phyloP scores from a whole-genome alignment of 2,888 invertebrate genomes.

The Sesamia inferens region DNA sequence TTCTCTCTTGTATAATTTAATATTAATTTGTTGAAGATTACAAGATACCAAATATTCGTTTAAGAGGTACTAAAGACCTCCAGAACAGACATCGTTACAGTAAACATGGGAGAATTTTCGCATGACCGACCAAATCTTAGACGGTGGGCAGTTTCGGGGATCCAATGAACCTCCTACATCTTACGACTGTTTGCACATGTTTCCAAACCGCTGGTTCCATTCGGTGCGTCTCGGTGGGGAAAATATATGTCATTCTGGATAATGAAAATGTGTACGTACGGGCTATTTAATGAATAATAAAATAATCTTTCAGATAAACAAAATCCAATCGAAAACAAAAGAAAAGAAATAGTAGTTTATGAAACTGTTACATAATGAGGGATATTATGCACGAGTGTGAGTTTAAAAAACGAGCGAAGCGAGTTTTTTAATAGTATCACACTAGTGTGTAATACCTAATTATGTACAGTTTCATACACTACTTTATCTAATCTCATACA shows the following conservation, averaged over 20 bases:
- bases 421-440: too few species aligned
- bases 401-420: too few species aligned
- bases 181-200: conserved; percentile 25
- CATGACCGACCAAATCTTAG: conserved; percentile 33
- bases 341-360: too few species aligned
- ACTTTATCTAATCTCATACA: too few species aligned
- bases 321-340: too few species aligned
- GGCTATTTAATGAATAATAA: not conserved
- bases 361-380: too few species aligned
- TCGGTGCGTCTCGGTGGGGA: conserved; percentile 10
- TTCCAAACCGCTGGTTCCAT: conserved; percentile 47
- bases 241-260: conserved; percentile 36
- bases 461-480: too few species aligned
- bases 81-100: conserved; percentile 24
- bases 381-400: too few species aligned
- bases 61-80: not conserved
- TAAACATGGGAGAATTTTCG: conserved; percentile 30
- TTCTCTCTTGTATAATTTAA: too few species aligned
- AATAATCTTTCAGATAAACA: too few species aligned
- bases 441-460: too few species aligned
- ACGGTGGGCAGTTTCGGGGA: conserved; percentile 17
- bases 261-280: not conserved
- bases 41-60: not conserved
- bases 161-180: conserved; percentile 34
- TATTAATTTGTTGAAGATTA: not conserved